phyloP scores from a whole-genome alignment of 2,113 vertebrate genomes.

The Mungos mungo region DNA sequence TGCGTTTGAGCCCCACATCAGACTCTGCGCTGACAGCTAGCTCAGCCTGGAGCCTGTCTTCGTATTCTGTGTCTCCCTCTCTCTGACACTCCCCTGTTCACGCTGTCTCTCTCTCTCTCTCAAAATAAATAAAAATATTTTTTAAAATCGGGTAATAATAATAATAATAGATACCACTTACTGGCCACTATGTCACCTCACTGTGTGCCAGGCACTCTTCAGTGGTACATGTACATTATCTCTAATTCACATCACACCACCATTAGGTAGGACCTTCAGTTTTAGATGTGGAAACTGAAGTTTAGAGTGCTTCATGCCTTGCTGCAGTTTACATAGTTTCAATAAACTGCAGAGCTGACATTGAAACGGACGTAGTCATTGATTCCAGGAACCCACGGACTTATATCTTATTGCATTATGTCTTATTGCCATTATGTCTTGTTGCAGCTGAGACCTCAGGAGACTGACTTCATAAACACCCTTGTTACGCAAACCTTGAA shows the following conservation, averaged over 20 bases:
- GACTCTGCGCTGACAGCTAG: no score
- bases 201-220: neutral
- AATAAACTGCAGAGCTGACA: neutral
- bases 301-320: neutral
- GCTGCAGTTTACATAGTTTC: neutral
- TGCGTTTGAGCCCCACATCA: no score
- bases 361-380: neutral
- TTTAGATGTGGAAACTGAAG: neutral
- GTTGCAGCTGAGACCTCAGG: neutral
- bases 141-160: no score
- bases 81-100: no score
- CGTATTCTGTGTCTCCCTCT: no score
- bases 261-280: neutral
- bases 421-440: neutral
- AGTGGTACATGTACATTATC: neutral
- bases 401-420: neutral
- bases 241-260: neutral
- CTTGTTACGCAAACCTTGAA: neutral
- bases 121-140: no score
- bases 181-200: neutral
- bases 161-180: neutral
- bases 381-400: neutral
- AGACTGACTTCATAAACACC: neutral
- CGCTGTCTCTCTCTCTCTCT: no score
- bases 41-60: no score